Evolutionary conservation across 2,888 invertebrate genomes (phyloP), one percentile per base, ranked within the genome.

Genomic region (Hedychridium roseum): DNA sequence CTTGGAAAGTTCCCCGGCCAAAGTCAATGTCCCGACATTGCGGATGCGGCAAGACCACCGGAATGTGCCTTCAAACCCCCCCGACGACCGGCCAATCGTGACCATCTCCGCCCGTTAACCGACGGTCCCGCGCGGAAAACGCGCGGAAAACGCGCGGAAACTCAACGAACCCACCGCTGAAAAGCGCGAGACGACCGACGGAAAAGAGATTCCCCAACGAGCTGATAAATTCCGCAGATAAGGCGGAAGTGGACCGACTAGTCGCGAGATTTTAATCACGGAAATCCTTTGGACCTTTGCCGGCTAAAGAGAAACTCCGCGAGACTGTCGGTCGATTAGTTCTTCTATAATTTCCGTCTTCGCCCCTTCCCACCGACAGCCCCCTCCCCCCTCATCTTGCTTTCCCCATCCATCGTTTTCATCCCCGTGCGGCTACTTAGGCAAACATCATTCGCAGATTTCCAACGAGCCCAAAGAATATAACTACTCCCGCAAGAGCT

Each of bases 391-490:
- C 26, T 16, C 28, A 18, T 30, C 42, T 36, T n/a, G 16, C 23
- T 12, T 35, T 12, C 18, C 18, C 28, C 35, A 27, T 48, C 31
- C 12, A 27, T 18, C 35, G 6, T 11, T 40, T 36, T 42, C 46
- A 45, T 50, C 46, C 15, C 43, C 55, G n/a, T n/a, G n/a, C 31
- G 56, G 48, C 54, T 62, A 51, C 62, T 66, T 64, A 47, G 53
- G 66, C 67, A 71, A 73, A 73, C 66, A 71, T 64, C 58, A 53
- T 63, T 71, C 57, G 58, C 50, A 56, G 57, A 68, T 66, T 67
- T 66, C 65, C 62, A 54, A 57, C 41, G 54, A 50, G 54, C 49
- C 54, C 53, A 53, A 62, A 59, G 58, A 57, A 50, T n/a, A n/a
- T n/a, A n/a, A 54, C 56, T 42, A 55, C 55, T 57, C 42, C 56